These are phyloP conservation scores for Gymnogyps californianus DNA, from an alignment of 2,113 vertebrate genomes.

Conservation along the genomic window DNA sequence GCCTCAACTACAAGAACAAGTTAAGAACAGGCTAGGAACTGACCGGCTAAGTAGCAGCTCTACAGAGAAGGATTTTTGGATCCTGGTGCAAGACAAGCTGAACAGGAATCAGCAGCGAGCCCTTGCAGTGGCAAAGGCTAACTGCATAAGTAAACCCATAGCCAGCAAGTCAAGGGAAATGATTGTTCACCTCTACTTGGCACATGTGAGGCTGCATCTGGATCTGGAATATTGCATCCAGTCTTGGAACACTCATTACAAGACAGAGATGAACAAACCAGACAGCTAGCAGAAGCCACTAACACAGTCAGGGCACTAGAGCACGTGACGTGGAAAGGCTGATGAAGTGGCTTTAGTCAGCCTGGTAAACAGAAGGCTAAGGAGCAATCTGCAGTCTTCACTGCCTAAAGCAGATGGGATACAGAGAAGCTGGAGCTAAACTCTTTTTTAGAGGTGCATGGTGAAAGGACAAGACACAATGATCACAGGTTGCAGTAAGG, in stretches of 20 bases:
- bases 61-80: neutral
- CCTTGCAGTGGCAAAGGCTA: neutral
- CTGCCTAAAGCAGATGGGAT: neutral
- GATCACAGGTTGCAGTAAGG: neutral
- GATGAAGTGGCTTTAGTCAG: neutral
- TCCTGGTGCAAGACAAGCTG: neutral
- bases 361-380: neutral
- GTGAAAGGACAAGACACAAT: neutral
- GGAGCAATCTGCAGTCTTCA: neutral
- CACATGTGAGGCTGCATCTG: neutral
- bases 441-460: rapidly evolving
- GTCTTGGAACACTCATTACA: neutral
- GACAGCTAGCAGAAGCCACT: neutral
- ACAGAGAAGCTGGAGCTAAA: neutral
- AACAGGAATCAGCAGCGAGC: neutral
- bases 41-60: rapidly evolving
- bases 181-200: neutral
- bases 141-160: rapidly evolving
- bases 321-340: too few relatives aligned
- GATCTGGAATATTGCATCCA: neutral
- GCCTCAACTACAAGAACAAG: too few relatives aligned
- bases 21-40: neutral
- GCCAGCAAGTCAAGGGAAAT: neutral
- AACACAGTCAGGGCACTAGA: neutral
- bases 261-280: neutral